These are phyloP conservation scores for Drosophila aff. DNA, from an alignment of 1,140 invertebrate species.

Conservation along the genomic window DNA sequence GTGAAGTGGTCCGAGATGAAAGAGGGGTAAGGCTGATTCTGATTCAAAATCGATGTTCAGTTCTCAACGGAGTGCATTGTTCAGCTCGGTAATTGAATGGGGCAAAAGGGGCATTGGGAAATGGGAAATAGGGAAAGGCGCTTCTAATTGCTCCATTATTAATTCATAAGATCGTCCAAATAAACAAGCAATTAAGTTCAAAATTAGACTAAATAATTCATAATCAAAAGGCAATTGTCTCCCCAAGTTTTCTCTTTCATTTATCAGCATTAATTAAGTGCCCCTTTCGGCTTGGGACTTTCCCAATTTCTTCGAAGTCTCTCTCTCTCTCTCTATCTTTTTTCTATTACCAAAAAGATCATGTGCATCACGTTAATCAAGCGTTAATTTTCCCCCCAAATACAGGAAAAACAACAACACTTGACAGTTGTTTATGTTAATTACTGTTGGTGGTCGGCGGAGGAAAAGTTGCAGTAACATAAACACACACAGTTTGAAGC, in stretches of 20 bases:
- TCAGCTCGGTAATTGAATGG: constrained; percentile 18
- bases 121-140: neutral
- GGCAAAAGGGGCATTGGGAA: neutral
- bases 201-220: constrained; percentile 32
- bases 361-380: constrained; percentile 62
- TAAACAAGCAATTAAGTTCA: constrained; percentile 12
- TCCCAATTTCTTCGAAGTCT: constrained; percentile 42
- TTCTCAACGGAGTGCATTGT: constrained; percentile 20
- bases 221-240: constrained; percentile 41
- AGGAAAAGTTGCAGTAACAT: constrained; percentile 42
- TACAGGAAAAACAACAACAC: constrained; percentile 49
- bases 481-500: constrained; percentile 15
- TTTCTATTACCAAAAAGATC: constrained; percentile 58
- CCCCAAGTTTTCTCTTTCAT: constrained; percentile 10
- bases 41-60: constrained; percentile 18
- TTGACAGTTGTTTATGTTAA: constrained; percentile 77
- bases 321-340: constrained; percentile 7
- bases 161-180: constrained; percentile 9
- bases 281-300: constrained; percentile 48
- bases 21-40: constrained; percentile 14
- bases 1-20: constrained; percentile 36
- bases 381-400: constrained; percentile 66
- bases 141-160: constrained; percentile 16
- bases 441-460: constrained; percentile 31
- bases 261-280: constrained; percentile 37